Conservation (phyloP, 2,113 vertebrate genomes). For the Chloropsis cyanopogon region DNA sequence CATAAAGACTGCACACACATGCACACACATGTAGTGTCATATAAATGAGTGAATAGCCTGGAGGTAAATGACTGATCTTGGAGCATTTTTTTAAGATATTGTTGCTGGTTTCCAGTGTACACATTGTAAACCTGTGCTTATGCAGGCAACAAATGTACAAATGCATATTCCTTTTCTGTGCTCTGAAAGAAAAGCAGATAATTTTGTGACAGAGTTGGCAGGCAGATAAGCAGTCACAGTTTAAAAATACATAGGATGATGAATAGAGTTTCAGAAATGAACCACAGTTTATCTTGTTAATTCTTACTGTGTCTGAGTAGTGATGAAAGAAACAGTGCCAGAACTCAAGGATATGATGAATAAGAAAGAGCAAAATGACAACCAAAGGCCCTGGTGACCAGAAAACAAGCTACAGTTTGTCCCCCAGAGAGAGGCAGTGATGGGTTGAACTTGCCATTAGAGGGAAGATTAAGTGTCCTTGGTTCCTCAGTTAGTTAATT, state of each 20-base stretch:
- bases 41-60: background rate
- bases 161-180: background rate
- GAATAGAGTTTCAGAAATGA: conserved; percentile 75
- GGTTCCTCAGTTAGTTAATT: conserved; percentile 89
- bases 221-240: conserved; percentile 20
- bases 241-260: conserved; percentile 69
- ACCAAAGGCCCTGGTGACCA: conserved; percentile 83
- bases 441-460: conserved; percentile 87
- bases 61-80: background rate
- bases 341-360: conserved; percentile 81
- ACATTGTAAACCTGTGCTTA: background rate
- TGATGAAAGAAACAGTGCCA: conserved; percentile 84
- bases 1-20: background rate
- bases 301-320: conserved; percentile 84
- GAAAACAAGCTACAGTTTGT: conserved; percentile 83
- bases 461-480: conserved; percentile 90
- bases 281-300: conserved; percentile 76
- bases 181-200: background rate
- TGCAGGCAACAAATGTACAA: background rate
- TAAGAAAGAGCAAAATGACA: conserved; percentile 84
- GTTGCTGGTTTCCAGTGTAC: background rate
- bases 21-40: background rate
- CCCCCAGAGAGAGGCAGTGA: conserved; percentile 78
- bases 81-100: background rate
- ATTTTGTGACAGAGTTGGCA: background rate